phyloP scores from a whole-genome alignment of 2,113 vertebrate species.

The Macrotis lagotis region DNA sequence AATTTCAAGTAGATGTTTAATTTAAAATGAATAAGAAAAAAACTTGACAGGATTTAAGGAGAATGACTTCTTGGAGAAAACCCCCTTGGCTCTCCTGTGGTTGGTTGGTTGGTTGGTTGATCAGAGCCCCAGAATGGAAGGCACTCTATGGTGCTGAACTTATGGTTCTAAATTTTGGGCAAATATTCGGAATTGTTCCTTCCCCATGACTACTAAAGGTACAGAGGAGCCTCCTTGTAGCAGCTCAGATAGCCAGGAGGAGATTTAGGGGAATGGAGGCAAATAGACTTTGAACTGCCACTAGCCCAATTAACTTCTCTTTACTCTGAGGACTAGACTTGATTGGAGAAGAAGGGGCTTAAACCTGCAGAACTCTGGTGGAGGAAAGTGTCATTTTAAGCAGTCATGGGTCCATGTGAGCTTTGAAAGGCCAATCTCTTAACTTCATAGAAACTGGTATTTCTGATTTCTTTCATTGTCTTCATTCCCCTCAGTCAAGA shows the following conservation, averaged over 20 bases:
- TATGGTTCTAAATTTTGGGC: not conserved
- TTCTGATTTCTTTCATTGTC: not conserved
- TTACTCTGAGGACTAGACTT: not conserved
- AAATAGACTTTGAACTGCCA: not conserved
- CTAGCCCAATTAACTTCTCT: not conserved
- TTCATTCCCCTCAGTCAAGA: not conserved
- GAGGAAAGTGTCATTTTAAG: not conserved
- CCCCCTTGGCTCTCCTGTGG: not conserved
- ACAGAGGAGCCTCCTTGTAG: not conserved
- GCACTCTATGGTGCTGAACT: not conserved
- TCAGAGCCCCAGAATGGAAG: slow-evolving; percentile 15
- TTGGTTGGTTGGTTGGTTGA: not conserved
- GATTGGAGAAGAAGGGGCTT: slow-evolving; percentile 28
- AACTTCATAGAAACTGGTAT: not conserved
- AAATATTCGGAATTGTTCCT: not conserved
- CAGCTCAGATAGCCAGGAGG: not conserved
- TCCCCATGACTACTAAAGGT: not conserved
- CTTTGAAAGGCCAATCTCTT: not conserved
- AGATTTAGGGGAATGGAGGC: not conserved
- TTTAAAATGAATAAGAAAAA: not conserved
- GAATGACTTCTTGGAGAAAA: not conserved
- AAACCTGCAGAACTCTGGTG: not conserved
- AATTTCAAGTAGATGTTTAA: not conserved
- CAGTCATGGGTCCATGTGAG: not conserved
- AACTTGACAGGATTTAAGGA: slow-evolving; percentile 18